These are phyloP conservation scores for Ameiurus melas DNA, from an alignment of 2,113 vertebrate genomes.

Conservation along the genomic window DNA sequence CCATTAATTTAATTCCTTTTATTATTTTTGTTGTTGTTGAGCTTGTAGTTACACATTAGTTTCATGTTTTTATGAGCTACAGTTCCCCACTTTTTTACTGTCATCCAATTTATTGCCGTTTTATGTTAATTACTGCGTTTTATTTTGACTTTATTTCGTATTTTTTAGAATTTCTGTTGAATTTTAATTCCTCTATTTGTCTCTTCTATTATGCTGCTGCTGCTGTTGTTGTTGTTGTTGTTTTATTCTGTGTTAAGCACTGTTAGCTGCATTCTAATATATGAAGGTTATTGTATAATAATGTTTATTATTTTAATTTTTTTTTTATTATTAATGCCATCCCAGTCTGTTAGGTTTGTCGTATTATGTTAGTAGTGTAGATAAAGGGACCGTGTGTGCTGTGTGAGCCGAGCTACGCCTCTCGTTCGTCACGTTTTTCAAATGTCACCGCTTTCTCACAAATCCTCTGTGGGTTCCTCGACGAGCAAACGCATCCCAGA, in stretches of 20 bases:
- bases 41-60: too few relatives aligned
- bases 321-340: background rate
- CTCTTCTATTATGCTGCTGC: background rate
- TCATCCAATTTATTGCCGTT: too few relatives aligned
- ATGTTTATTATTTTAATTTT: too few relatives aligned
- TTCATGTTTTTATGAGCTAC: background rate
- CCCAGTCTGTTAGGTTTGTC: background rate
- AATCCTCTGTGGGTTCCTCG: background rate
- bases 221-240: background rate
- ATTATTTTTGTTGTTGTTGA: background rate
- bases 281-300: background rate
- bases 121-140: background rate
- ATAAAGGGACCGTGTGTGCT: background rate
- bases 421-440: background rate
- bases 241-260: background rate
- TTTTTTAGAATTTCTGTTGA: background rate
- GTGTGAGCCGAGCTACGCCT: background rate
- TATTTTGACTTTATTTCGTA: background rate
- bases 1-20: background rate
- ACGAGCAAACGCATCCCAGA: background rate
- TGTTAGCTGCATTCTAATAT: too few relatives aligned
- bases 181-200: background rate
- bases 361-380: background rate
- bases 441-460: conserved; percentile 14
- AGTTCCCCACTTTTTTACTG: background rate